Conservation (phyloP, 2,797 vertebrate species). For the Gallinago stenura region DNA sequence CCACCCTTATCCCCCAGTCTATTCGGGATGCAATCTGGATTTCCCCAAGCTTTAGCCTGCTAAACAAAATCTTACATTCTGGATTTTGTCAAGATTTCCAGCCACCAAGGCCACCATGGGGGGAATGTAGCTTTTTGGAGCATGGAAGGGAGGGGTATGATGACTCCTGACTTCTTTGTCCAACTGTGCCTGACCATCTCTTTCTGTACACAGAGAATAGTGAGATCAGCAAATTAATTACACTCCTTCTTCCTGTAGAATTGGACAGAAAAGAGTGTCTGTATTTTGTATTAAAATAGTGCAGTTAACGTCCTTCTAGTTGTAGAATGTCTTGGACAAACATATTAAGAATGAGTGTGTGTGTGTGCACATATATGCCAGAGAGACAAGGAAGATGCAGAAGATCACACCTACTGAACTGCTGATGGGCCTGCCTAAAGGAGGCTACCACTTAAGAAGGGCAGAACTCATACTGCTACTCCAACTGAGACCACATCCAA, state of each 20-base stretch:
- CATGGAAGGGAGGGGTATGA: background rate
- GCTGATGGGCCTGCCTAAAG: background rate
- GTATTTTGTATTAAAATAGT: background rate
- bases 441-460: background rate
- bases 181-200: background rate
- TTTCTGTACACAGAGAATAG: background rate
- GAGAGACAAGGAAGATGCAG: background rate
- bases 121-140: background rate
- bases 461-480: background rate
- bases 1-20: background rate
- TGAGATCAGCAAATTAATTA: background rate
- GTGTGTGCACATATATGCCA: rapidly evolving
- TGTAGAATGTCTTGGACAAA: background rate
- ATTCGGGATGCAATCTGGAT: background rate
- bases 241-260: background rate
- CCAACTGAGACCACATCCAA: rapidly evolving
- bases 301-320: background rate
- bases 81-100: background rate
- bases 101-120: background rate
- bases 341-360: background rate
- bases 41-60: background rate
- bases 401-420: background rate
- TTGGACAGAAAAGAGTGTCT: background rate
- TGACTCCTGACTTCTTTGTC: background rate
- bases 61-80: background rate